phyloP scores from a whole-genome alignment of 2,797 vertebrate genomes.

The Epinephelus coioides region DNA sequence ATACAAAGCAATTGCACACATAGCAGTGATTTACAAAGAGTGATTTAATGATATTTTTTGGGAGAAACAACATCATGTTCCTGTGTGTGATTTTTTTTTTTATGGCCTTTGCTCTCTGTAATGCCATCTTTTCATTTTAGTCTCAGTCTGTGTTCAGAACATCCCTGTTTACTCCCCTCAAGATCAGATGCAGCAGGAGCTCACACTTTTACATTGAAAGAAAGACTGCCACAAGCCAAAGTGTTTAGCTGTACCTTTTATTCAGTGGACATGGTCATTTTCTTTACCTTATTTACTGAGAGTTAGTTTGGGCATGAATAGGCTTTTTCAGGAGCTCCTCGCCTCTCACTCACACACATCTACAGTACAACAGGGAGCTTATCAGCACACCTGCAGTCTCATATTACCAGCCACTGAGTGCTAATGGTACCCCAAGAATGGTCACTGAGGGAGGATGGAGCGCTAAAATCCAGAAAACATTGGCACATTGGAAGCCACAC shows the following conservation, averaged over 20 bases:
- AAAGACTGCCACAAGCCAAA: conserved; percentile 16
- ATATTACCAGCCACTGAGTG: neutral
- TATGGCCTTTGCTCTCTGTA: conserved; percentile 19
- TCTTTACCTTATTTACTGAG: conserved; percentile 15
- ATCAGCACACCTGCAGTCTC: neutral
- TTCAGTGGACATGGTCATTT: neutral
- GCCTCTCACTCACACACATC: neutral
- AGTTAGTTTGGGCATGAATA: conserved; percentile 6
- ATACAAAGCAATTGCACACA: conserved; percentile 3
- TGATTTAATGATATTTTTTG: conserved; percentile 16
- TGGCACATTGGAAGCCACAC: neutral
- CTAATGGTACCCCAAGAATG: neutral
- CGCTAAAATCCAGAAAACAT: conserved; percentile 7
- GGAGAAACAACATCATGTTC: conserved; percentile 10
- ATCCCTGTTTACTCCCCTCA: conserved; percentile 14
- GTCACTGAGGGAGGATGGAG: neutral
- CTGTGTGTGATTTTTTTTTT: conserved; percentile 28
- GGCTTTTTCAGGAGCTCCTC: conserved; percentile 3
- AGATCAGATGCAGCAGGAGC: conserved; percentile 12
- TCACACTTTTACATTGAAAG: conserved; percentile 10
- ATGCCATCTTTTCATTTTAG: conserved; percentile 15
- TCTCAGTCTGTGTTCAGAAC: conserved; percentile 25
- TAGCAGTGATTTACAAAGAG: conserved; percentile 41
- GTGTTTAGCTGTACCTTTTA: conserved; percentile 2
- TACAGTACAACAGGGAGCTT: conserved; percentile 7